Percentiles rank a stretch among this genome's conserved stretches.
Evolutionary conservation across 2,888 invertebrate species (phyloP).

Genomic region (Rotaria magnacalcarata): DNA sequence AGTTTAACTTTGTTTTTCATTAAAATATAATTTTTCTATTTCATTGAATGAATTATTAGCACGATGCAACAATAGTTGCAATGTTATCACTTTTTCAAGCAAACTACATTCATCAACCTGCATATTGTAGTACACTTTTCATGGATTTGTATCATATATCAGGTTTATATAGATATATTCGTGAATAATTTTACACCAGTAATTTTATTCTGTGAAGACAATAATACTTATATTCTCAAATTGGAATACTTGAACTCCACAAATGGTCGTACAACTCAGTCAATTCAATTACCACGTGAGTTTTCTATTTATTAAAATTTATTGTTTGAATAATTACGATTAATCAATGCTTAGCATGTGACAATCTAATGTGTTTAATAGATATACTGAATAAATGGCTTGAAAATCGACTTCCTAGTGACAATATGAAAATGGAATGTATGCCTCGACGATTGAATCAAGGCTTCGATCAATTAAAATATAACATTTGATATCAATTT

Average conservation of each 20-base stretch:
- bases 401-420: background rate
- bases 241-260: background rate
- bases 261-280: background rate
- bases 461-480: background rate
- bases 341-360: background rate
- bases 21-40: background rate
- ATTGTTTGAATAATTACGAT: background rate
- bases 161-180: background rate
- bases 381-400: background rate
- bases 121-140: constrained; percentile 33
- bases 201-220: background rate
- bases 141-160: constrained; percentile 34
- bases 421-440: background rate
- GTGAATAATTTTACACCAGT: background rate
- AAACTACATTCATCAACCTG: constrained; percentile 38
- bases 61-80: constrained; percentile 42
- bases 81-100: constrained; percentile 30
- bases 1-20: background rate
- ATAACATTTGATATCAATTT: background rate
- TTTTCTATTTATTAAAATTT: background rate
- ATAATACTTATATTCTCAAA: background rate
- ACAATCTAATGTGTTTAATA: background rate
- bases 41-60: background rate
- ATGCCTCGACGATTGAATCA: background rate
- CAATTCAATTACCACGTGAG: constrained; percentile 1